These are phyloP conservation scores for Unio pictorum DNA, from an alignment of 2,888 invertebrate genomes.

Conservation along the genomic window DNA sequence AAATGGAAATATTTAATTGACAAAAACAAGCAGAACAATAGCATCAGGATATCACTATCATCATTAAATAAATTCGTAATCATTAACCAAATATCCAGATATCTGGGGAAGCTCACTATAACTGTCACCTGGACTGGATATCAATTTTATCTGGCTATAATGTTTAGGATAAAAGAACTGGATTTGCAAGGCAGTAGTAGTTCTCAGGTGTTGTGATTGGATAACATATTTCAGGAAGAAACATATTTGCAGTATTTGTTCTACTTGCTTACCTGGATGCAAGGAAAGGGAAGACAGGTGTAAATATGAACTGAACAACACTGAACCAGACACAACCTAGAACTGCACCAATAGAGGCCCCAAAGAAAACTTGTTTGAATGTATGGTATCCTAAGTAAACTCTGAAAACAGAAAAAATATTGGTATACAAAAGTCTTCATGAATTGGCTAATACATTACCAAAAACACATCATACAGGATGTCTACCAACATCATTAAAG, in stretches of 20 bases:
- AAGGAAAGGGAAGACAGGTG: slow-evolving; percentile 87
- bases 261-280: slow-evolving; percentile 83
- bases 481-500: too few relatives aligned
- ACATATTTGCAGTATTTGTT: background rate
- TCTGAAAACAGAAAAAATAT: slow-evolving; percentile 75
- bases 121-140: too few relatives aligned
- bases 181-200: too few relatives aligned
- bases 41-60: background rate
- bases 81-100: too few relatives aligned
- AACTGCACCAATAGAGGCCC: slow-evolving; percentile 81
- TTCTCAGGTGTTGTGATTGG: too few relatives aligned
- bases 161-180: too few relatives aligned
- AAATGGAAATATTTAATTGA: too few relatives aligned
- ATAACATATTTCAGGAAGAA: background rate
- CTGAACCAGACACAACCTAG: slow-evolving; percentile 88
- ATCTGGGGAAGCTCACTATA: too few relatives aligned
- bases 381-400: slow-evolving; percentile 92
- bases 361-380: slow-evolving; percentile 84
- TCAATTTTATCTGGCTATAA: too few relatives aligned
- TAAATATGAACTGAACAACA: slow-evolving; percentile 84
- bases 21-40: background rate
- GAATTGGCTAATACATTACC: background rate
- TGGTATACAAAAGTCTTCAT: slow-evolving; percentile 1
- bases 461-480: too few relatives aligned
- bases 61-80: too few relatives aligned